Conservation (phyloP, 2,888 invertebrate species). For the Cistogaster globosa region DNA sequence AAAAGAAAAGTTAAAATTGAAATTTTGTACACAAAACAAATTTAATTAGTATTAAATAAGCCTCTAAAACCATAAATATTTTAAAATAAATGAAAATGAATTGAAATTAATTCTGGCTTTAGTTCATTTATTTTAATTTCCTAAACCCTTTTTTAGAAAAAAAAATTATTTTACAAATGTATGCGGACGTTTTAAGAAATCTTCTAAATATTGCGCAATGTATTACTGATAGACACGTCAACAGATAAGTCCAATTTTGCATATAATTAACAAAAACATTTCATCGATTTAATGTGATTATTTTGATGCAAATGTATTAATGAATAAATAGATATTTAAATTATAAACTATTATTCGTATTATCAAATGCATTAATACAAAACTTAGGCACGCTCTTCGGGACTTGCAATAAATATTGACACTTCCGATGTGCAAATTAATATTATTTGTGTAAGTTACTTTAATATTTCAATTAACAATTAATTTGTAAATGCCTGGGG, state of each 20-base stretch:
- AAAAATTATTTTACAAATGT: too few species aligned
- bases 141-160: too few species aligned
- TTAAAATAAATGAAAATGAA: too few species aligned
- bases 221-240: not conserved
- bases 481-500: conserved; percentile 32
- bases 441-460: conserved; percentile 5
- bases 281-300: conserved; percentile 3
- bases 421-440: not conserved
- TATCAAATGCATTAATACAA: not conserved
- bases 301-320: conserved; percentile 14
- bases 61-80: too few species aligned
- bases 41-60: too few species aligned
- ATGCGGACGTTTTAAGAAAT: too few species aligned
- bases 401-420: not conserved
- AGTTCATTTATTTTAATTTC: too few species aligned
- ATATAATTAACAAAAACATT: too few species aligned
- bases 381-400: not conserved
- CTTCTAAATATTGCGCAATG: not conserved
- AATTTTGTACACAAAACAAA: too few species aligned
- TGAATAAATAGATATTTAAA: conserved; percentile 36
- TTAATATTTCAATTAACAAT: conserved; percentile 56
- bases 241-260: not conserved
- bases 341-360: conserved; percentile 28
- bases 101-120: too few species aligned
- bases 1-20: too few species aligned